Base-by-base conservation (phyloP, 2,113 vertebrate species). In the Myiozetetes cayanensis region DNA sequence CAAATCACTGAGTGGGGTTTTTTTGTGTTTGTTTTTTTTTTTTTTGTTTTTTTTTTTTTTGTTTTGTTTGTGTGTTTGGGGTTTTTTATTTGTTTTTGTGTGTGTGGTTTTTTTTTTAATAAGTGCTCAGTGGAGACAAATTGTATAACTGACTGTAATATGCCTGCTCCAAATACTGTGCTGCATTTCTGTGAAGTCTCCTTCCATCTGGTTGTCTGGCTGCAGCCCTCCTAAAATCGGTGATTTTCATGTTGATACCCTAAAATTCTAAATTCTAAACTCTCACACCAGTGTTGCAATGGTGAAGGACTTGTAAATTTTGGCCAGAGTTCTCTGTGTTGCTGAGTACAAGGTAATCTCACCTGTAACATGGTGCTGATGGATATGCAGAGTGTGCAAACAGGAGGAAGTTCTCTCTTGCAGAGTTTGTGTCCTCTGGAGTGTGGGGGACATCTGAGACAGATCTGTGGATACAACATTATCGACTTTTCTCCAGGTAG, bases 391-490 rank as follows among this genome's bases (percentile, higher is more conserved):
- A 61, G 13, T 55, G 33, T 6, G 8, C 27, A n/a, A 27, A 19
- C 23, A 30, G 41, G 5, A 81, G 41, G 41, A 61, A 50, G 10
- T 43, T 43, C 58, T 59, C 8, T 83, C 23, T 55, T 65, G 14
- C 1, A 7, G 37, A 27, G 6, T 63, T 72, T 47, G 9, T 80
- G 24, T 28, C 2, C 2, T 86, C 50, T 52, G 37, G 24, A 53
- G 8, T 8, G 7, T 19, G 55, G 31, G 27, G 15, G 21, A 39
- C 6, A 8, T n/a, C 33, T 65, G 68, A 76, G 74, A 58, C 24
- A 44, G 24, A 78, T 62, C 25, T 59, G 41, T 47, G 76, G 14
- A 8, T 80, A 15, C 0, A 2, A 31, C 2, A 1, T n/a, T 27
- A 33, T 0, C 47, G 24, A 44, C 20, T 62, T 89, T 47, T 35